Evolutionary conservation across 37 sponge, comb jelly and placozoan genomes (phyloP), one percentile per base, ranked within the genome.

Genomic region (Halisarca cf. caerulea): DNA sequence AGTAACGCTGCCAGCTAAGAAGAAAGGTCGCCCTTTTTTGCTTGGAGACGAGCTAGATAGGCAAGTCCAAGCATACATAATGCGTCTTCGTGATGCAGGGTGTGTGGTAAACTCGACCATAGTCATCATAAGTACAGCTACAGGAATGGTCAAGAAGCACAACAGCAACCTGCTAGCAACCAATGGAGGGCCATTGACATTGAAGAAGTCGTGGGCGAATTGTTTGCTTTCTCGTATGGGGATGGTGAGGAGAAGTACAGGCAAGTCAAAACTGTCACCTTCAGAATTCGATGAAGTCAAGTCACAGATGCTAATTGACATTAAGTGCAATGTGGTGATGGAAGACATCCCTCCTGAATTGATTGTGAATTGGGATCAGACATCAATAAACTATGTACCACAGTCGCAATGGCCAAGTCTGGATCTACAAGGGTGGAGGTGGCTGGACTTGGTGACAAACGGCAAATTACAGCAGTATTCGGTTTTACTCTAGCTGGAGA

Each of bases 361-460:
- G 7, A 40, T 88, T 24, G 28, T 91, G 25, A 91, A 87, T 35
- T 87, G 88, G 85, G 88, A 91, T 59, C 88, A 88, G 80, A 91
- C 92, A n/a, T 85, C 87, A 28, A 85, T 91, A 0, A 80, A 85
- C 78, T 21, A 78, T 21, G 83, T 86, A 30, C 91, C 87, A 79
- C 21, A 54, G 36, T 83, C 83, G 3, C 36, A 78, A 24, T 91
- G 92, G 92, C 82, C 2, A 32, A 24, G 24, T 20, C 36, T 53
- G 82, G 86, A 23, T 41, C 77, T 36, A 42, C 41, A 44, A 18
- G 92, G 20, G 86, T 91, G 17, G 88, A 91, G 42, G 78, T 88
- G 40, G 70, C 55, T n/a, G 92, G 88, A 30, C 18, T 84, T 9
- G 60, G 36, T 78, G 85, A 85, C 58, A 87, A 91, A 44, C 30